Evolutionary conservation across 2,797 vertebrate genomes (phyloP), one percentile per base, ranked within the genome.

Genomic region (Hirundo rustica): DNA sequence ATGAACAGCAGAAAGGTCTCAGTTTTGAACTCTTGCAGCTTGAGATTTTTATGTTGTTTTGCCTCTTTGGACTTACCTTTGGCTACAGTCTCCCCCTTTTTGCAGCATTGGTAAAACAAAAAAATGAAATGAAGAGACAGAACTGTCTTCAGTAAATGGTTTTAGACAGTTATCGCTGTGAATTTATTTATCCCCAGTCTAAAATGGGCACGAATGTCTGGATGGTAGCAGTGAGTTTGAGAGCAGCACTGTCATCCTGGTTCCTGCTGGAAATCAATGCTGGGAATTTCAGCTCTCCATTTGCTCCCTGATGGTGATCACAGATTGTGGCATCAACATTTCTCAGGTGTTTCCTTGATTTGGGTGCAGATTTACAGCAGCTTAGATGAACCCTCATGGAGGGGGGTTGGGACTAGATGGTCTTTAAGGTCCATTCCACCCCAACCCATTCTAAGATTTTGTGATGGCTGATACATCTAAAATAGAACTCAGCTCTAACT

Each of bases 341-440:
- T 51, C 29, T 81, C 29, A 57, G 45, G 5, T 54, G 19, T 64
- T 85, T 40, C 16, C 44, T 66, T 73, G 23, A 4, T 82, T 67
- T 16, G 9, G 11, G 4, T 77, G 40, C n/a, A 58, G 40, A 26
- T 89, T 84, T 62, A 45, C 80, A 71, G 55, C 42, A 73, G 38
- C 38, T 72, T 34, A 38, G 30, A 6, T 72, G 36, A 64, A 9
- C 36, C 22, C 21, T 7, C 8, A 4, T 62, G 32, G 55, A 47
- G 20, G 3, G 23, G 11, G 0, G 0, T 26, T 85, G 64, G 22
- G 10, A 7, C 6, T 32, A 11, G 36, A 4, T 36, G 44, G 26
- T 50, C 18, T 71, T 71, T 22, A 22, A 42, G 8, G 26, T 71
- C 22, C 34, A 32, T 71, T 70, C 42, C 8, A 36, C 30, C 29